A percentile compares a stretch with the other conserved stretches of the same genome.
phyloP scores from a whole-genome alignment of 1,140 invertebrate genomes.

The Ctenoplectra terminalis region DNA sequence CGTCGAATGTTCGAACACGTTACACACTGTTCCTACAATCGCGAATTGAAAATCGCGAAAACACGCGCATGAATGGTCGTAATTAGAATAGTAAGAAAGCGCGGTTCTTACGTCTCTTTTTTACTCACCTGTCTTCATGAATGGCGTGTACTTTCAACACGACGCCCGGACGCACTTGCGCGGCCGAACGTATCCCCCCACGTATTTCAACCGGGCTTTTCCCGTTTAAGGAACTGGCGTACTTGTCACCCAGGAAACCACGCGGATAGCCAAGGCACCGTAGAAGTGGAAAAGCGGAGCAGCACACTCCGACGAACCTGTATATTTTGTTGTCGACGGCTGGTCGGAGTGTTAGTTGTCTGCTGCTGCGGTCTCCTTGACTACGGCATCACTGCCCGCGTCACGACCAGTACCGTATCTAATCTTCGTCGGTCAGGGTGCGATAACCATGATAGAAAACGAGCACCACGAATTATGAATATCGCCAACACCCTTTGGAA shows the following conservation, averaged over 20 bases:
- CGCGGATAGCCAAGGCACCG: slow-evolving; percentile 54
- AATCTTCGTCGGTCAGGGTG: background rate
- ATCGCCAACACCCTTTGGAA: background rate
- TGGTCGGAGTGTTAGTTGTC: slow-evolving; percentile 78
- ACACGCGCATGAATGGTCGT: background rate
- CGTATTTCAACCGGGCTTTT: slow-evolving; percentile 53
- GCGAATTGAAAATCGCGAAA: background rate
- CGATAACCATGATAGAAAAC: background rate
- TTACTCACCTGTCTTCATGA: slow-evolving; percentile 80
- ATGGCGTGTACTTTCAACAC: slow-evolving; percentile 72
- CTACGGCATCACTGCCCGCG: slow-evolving; percentile 81
- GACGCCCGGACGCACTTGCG: slow-evolving; percentile 73
- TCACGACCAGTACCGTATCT: slow-evolving; percentile 57
- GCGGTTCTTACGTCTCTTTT: slow-evolving; percentile 32
- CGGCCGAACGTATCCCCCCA: slow-evolving; percentile 64
- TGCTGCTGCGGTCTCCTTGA: slow-evolving; percentile 82
- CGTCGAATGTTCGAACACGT: background rate
- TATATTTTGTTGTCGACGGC: slow-evolving; percentile 75
- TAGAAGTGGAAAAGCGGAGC: slow-evolving; percentile 67
- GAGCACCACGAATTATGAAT: background rate
- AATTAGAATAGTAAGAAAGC: slow-evolving; percentile 6
- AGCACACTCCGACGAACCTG: slow-evolving; percentile 65
- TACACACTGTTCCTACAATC: background rate
- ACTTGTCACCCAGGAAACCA: slow-evolving; percentile 76
- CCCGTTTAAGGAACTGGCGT: slow-evolving; percentile 62